Conservation (phyloP, 2,113 vertebrate species). For the Prunella himalayana region DNA sequence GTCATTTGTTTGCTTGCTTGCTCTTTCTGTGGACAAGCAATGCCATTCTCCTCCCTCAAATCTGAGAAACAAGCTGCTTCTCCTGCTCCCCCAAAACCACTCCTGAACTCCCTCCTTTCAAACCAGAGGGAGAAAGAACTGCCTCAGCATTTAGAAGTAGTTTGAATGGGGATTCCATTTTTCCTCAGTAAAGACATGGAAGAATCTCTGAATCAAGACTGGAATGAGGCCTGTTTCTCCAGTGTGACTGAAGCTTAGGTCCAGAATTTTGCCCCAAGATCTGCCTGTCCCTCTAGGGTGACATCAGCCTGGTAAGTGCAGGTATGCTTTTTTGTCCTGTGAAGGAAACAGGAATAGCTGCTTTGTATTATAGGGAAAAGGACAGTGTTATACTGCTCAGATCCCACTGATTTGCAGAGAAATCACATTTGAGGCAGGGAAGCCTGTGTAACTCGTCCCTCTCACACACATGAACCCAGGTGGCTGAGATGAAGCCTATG, state of each 20-base stretch:
- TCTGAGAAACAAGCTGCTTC: not conserved
- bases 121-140: not conserved
- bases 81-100: not conserved
- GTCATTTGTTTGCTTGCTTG: not conserved
- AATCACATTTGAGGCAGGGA: not conserved
- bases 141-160: not conserved
- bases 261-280: not conserved
- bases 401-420: not conserved
- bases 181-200: not conserved
- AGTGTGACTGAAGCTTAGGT: not conserved
- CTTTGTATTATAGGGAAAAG: not conserved
- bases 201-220: not conserved
- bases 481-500: not conserved
- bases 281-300: not conserved
- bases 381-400: fast-evolving
- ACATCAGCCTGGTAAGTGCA: not conserved
- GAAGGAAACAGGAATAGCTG: not conserved
- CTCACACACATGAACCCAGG: not conserved
- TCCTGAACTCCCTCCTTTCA: not conserved
- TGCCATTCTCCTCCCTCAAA: not conserved
- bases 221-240: not conserved
- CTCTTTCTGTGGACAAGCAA: not conserved
- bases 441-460: not conserved
- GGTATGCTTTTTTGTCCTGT: not conserved
- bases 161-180: not conserved